Percentiles rank a stretch among this genome's conserved stretches.
phyloP scores from a whole-genome alignment of 2,797 vertebrate species.

The Parotocinclus haroldoi region DNA sequence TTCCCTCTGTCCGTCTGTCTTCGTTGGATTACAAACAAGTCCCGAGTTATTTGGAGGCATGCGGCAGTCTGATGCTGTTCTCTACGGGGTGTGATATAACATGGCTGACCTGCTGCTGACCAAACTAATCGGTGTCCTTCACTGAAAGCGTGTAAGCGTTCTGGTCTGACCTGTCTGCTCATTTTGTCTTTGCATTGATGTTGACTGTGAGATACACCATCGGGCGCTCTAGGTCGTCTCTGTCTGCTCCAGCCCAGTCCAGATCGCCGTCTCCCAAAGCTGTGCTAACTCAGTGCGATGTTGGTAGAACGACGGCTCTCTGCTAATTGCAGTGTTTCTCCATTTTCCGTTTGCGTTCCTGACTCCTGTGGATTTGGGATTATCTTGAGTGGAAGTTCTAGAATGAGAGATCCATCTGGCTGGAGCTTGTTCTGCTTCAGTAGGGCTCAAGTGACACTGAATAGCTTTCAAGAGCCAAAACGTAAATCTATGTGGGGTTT shows the following conservation, averaged over 20 bases:
- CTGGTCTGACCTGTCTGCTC: slow-evolving; percentile 21
- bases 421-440: no score
- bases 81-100: slow-evolving; percentile 63
- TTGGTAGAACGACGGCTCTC: slow-evolving; percentile 79
- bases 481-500: no score
- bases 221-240: slow-evolving; percentile 3
- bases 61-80: slow-evolving; percentile 69
- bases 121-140: slow-evolving; percentile 43
- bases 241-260: no score
- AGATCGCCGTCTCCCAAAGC: slow-evolving; percentile 6
- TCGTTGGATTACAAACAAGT: slow-evolving; percentile 31
- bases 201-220: slow-evolving; percentile 2
- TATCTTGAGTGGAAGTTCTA: slow-evolving; percentile 16
- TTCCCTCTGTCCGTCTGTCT: slow-evolving; percentile 4
- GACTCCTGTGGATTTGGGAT: slow-evolving; percentile 34
- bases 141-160: slow-evolving; percentile 26
- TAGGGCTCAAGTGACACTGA: no score
- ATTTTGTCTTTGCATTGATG: slow-evolving; percentile 5
- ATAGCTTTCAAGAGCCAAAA: no score
- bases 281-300: slow-evolving; percentile 73
- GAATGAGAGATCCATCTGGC: background rate
- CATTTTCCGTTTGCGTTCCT: slow-evolving; percentile 55
- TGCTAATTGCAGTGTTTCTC: slow-evolving; percentile 30
- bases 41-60: slow-evolving; percentile 57
- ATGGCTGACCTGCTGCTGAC: slow-evolving; percentile 79